Conservation (phyloP, 2,113 vertebrate genomes). For the cattle (Bos taurus) region ARS-UCD2.0 NC_037337.1:84117501-84118000, state of each 20-base stretch:
- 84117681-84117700: too few relatives aligned
- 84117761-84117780: not conserved
- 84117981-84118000: not conserved
- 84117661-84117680: not conserved
- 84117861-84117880: not conserved
- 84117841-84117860: not conserved
- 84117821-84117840: not conserved
- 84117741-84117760: not conserved
- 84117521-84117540: not conserved
- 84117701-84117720: not conserved
- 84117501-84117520: not conserved
- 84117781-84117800: not conserved
- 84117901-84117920: not conserved
- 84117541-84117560: not conserved
- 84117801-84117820: not conserved
- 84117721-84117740: not conserved
- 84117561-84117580: not conserved
- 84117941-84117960: not conserved
- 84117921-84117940: not conserved
- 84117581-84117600: too few relatives aligned
- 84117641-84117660: not conserved
- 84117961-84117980: not conserved
- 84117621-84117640: not conserved
- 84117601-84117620: not conserved
- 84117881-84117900: not conserved